A percentile compares a stretch with the other conserved stretches of the same genome.
These are phyloP conservation scores for Vicugna pacos DNA, from an alignment of 2,113 vertebrate species.

Conservation along the genomic window DNA sequence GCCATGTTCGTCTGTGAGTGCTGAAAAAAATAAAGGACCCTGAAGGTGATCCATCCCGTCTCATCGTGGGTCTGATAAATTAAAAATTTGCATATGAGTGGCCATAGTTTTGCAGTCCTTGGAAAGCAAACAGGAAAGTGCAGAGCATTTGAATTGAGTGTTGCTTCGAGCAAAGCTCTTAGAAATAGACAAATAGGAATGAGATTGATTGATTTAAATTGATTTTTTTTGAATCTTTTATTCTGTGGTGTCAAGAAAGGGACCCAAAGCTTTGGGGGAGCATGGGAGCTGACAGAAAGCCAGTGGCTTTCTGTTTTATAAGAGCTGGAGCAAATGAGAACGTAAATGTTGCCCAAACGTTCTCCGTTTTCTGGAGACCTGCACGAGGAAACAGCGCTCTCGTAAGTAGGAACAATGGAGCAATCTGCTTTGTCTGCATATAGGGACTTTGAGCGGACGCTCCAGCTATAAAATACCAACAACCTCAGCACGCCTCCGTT, in stretches of 20 bases:
- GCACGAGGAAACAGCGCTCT: constrained; percentile 42
- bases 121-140: constrained; percentile 39
- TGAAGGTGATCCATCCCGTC: not conserved
- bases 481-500: not conserved
- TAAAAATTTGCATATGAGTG: constrained; percentile 12
- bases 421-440: constrained; percentile 73
- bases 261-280: constrained; percentile 33
- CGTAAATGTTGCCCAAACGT: constrained; percentile 46
- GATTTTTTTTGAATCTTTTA: constrained; percentile 19
- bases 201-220: constrained; percentile 6
- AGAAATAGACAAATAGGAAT: constrained; percentile 64
- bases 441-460: constrained; percentile 44
- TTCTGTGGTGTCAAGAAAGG: not conserved
- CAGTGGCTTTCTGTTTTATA: constrained; percentile 12
- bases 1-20: constrained; percentile 6
- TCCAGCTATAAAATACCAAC: constrained; percentile 51
- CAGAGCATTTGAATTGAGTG: not conserved
- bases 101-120: not conserved
- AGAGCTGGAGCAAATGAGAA: not conserved
- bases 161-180: constrained; percentile 44
- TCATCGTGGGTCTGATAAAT: not conserved
- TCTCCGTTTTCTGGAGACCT: constrained; percentile 71
- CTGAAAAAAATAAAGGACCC: constrained; percentile 30
- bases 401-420: constrained; percentile 67
- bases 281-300: not conserved